Conservation (phyloP, 2,113 vertebrate species). For the Chloroceryle aenea region DNA sequence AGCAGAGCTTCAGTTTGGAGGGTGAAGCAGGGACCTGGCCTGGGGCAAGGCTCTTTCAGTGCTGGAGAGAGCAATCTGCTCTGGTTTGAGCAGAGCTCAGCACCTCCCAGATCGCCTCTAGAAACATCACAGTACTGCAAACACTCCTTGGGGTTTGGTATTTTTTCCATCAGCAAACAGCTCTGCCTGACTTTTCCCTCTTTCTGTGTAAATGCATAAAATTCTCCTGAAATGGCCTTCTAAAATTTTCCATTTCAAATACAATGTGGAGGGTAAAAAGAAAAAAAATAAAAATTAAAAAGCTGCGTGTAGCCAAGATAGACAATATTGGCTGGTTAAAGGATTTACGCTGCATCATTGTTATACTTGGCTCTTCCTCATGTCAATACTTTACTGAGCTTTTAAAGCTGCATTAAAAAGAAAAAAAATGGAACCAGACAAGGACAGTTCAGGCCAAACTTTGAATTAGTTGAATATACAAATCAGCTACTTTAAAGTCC, state of each 20-base stretch:
- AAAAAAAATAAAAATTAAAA: background rate
- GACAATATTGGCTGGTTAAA: background rate
- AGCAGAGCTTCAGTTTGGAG: too few species aligned
- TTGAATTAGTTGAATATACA: background rate
- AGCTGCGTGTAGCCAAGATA: fast-evolving
- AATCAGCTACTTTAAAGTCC: background rate
- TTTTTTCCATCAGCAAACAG: background rate
- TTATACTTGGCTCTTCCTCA: conserved; percentile 18
- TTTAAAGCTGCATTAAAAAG: conserved; percentile 12
- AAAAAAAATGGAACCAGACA: background rate
- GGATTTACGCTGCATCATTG: conserved; percentile 38
- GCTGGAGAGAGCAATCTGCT: fast-evolving
- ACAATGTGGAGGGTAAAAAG: background rate
- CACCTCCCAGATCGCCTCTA: background rate
- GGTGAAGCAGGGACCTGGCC: background rate
- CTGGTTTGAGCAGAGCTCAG: background rate
- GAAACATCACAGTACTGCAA: background rate
- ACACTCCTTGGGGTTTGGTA: background rate
- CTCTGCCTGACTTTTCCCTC: background rate
- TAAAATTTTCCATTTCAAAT: background rate
- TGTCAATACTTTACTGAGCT: background rate
- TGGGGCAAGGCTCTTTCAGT: background rate
- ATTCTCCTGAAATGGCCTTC: background rate
- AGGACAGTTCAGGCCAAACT: background rate
- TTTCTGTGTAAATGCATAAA: background rate